These are phyloP conservation scores for Cephus pygmeus DNA, from an alignment of 2,888 invertebrate genomes.

Conservation along the genomic window DNA sequence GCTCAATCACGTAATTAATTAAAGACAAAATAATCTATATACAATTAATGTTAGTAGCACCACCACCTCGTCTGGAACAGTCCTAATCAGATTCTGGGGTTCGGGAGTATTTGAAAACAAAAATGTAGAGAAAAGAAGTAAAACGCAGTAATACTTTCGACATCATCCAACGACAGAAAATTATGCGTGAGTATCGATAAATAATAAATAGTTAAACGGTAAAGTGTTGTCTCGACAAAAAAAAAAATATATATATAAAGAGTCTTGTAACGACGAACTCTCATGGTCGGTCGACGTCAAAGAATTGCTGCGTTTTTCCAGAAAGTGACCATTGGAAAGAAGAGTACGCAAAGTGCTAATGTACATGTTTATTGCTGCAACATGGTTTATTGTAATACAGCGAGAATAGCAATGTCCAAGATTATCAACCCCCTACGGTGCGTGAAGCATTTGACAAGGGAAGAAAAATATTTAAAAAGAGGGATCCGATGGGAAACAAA, in stretches of 20 bases:
- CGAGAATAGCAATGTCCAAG: constrained; percentile 47
- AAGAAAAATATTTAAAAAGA: not conserved
- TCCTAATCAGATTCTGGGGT: constrained; percentile 65
- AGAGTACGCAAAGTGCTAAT: constrained; percentile 58
- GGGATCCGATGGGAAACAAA: not conserved
- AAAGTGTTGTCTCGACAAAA: not conserved
- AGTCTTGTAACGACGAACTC: not conserved
- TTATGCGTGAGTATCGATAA: not conserved
- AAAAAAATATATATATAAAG: not conserved
- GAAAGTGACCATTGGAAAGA: constrained; percentile 46
- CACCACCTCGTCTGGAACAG: constrained; percentile 64
- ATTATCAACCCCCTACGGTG: constrained; percentile 45
- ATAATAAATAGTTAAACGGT: not conserved
- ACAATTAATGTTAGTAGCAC: constrained; percentile 11
- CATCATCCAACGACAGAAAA: not conserved
- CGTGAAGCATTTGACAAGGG: not conserved
- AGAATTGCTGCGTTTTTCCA: constrained; percentile 57
- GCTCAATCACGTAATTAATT: not conserved
- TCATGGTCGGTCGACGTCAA: constrained; percentile 19
- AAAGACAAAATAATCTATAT: not conserved
- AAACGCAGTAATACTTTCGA: not conserved
- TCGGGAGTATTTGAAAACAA: constrained; percentile 46
- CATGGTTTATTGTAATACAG: constrained; percentile 46
- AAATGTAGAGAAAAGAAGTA: constrained; percentile 39
- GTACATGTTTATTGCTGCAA: constrained; percentile 64